Evolutionary conservation across 1,140 invertebrate species (phyloP).

Genomic region (Drosophila erecta): DNA sequence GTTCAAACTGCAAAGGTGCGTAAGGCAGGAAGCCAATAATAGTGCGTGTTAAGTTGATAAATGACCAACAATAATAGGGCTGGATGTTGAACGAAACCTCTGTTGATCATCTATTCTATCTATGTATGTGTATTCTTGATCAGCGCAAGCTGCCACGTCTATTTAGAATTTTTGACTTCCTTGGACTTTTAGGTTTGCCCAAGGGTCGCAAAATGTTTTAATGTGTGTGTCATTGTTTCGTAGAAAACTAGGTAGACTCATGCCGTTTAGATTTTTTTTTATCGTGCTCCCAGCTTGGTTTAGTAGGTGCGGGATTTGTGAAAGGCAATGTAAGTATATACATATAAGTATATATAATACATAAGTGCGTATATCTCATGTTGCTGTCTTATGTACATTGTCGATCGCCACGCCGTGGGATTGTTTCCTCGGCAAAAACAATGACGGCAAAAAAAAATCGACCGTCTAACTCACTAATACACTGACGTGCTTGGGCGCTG

Average conservation of each 20-base stretch:
- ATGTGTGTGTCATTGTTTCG: background rate
- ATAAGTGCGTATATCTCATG: background rate
- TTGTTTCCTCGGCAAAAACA: slow-evolving; percentile 9
- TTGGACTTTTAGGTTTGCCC: background rate
- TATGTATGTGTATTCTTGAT: background rate
- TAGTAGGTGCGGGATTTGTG: background rate
- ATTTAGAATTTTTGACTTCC: background rate
- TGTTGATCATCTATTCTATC: background rate
- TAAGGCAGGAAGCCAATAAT: background rate
- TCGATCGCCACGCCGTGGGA: background rate
- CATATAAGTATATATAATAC: too few species aligned
- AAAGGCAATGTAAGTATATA: too few species aligned
- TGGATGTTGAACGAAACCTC: background rate
- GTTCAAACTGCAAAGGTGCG: background rate
- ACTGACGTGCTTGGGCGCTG: background rate
- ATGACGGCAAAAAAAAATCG: slow-evolving; percentile 4
- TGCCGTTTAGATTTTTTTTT: too few species aligned
- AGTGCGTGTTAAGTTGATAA: background rate
- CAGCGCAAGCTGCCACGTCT: background rate
- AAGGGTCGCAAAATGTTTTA: background rate
- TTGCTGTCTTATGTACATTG: background rate
- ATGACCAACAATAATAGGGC: background rate
- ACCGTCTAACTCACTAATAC: slow-evolving; percentile 22
- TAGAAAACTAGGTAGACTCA: background rate
- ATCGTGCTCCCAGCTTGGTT: background rate